Evolutionary conservation across 2,113 vertebrate genomes (phyloP).

Genomic region (Cebus imitator): DNA sequence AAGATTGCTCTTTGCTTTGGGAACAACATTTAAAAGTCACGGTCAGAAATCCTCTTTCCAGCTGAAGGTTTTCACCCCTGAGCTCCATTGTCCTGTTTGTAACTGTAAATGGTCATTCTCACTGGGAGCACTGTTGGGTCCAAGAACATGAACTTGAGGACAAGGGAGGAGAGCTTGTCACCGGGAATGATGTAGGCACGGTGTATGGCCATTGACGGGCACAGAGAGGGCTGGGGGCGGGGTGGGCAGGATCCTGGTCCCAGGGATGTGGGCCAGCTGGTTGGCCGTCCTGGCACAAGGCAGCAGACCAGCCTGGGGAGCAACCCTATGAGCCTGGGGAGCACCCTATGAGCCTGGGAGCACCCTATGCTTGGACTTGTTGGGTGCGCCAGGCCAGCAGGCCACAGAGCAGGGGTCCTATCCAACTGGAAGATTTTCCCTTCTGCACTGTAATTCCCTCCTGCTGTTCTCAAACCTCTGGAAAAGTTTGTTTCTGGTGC

Average conservation of each 20-base stretch:
- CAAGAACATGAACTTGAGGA: not conserved
- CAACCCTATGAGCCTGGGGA: too few relatives aligned
- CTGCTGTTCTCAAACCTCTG: not conserved
- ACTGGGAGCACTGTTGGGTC: fast-evolving
- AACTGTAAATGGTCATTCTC: not conserved
- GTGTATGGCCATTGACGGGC: not conserved
- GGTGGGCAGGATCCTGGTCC: not conserved
- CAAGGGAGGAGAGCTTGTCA: not conserved
- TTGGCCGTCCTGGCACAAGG: not conserved
- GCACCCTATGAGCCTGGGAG: not conserved
- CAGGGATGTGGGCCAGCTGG: not conserved
- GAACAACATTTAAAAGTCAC: not conserved
- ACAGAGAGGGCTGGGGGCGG: not conserved
- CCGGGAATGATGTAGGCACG: not conserved
- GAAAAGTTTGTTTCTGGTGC: not conserved
- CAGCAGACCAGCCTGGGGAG: not conserved
- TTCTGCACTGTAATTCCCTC: not conserved
- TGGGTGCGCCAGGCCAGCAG: not conserved
- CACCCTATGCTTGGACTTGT: not conserved
- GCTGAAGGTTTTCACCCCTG: not conserved
- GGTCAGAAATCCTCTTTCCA: not conserved
- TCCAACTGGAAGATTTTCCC: not conserved
- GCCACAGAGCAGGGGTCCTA: not conserved
- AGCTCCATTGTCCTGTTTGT: not conserved
- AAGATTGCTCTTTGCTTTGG: not conserved